Base-by-base conservation (phyloP, 2,797 vertebrate species). In the Clarias fuscus region DNA sequence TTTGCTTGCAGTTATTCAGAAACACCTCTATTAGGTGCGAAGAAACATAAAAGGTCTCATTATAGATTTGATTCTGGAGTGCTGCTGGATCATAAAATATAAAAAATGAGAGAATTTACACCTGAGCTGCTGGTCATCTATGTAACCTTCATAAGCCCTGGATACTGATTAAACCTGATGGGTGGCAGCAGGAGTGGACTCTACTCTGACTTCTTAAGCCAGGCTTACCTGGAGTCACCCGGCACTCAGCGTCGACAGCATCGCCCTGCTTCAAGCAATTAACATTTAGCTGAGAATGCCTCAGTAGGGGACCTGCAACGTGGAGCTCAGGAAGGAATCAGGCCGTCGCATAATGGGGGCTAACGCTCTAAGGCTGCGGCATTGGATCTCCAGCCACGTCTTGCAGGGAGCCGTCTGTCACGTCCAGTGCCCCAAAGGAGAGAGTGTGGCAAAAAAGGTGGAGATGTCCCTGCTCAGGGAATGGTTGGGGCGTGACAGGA, bases 171-270 rank as follows among this genome's bases (percentile, higher is more conserved):
- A 70, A 71, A 86, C 27, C 24, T 87, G 86, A 88, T 83, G 17
- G 53, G 37, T 40, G 22, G 62, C 86, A 82, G 86, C 85, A 85
- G 87, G 75, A 88, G 84, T 56, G 27, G n/a, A 73, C 61, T 40
- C 78, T 11, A 64, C 58, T 58, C 70, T 81, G 85, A 85, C 76
- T 76, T 72, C 68, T 81, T 84, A 84, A 86, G 33, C 81, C 65
- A 65, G 62, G 87, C 90, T 90, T 82, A 82, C 83, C 73, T 78
- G n/a, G 65, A n/a, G 37, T 82, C 75, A 85, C 83, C 84, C 3
- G 14, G 27, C 33, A 1, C 40, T 4, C 58, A 11, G 53, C 56
- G 40, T 33, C 86, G 73, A 30, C 80, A 65, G 24, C 20, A 24
- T 2, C 22, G 33, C 24, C 68, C 13, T 40, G 61, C 22, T 33